Percentiles rank a stretch among this genome's conserved stretches.
phyloP scores from a whole-genome alignment of 2,113 vertebrate species.

The Hippoglossus stenolepis region DNA sequence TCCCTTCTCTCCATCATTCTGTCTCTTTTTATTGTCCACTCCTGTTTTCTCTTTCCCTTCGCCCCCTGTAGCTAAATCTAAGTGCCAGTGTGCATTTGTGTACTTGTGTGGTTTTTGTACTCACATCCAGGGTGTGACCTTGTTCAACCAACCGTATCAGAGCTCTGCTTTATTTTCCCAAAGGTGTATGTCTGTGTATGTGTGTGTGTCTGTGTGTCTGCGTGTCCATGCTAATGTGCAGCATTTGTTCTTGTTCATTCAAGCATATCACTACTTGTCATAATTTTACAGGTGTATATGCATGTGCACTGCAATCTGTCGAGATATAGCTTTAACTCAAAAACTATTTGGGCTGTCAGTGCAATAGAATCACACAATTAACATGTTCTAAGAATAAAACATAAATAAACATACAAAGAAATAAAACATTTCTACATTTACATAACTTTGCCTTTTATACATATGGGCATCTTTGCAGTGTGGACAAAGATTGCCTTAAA shows the following conservation, averaged over 20 bases:
- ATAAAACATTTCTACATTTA: too few relatives aligned
- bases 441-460: too few relatives aligned
- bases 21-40: conserved; percentile 11
- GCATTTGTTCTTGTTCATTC: conserved; percentile 56
- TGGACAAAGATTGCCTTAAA: too few relatives aligned
- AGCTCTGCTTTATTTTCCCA: conserved; percentile 49
- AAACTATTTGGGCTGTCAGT: too few relatives aligned
- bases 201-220: neutral
- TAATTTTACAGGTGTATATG: conserved; percentile 29
- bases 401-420: too few relatives aligned
- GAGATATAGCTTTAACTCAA: neutral
- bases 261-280: conserved; percentile 26
- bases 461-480: too few relatives aligned
- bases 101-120: conserved; percentile 33
- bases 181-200: conserved; percentile 25
- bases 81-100: conserved; percentile 19
- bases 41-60: conserved; percentile 9
- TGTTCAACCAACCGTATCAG: conserved; percentile 50
- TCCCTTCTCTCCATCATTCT: conserved; percentile 9
- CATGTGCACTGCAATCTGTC: neutral
- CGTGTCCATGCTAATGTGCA: conserved; percentile 22
- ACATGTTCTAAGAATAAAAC: too few relatives aligned
- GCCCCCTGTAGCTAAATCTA: conserved; percentile 40
- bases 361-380: too few relatives aligned
- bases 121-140: conserved; percentile 46